Conservation (phyloP, 2,888 invertebrate genomes). For the Penaeus monodon region DNA sequence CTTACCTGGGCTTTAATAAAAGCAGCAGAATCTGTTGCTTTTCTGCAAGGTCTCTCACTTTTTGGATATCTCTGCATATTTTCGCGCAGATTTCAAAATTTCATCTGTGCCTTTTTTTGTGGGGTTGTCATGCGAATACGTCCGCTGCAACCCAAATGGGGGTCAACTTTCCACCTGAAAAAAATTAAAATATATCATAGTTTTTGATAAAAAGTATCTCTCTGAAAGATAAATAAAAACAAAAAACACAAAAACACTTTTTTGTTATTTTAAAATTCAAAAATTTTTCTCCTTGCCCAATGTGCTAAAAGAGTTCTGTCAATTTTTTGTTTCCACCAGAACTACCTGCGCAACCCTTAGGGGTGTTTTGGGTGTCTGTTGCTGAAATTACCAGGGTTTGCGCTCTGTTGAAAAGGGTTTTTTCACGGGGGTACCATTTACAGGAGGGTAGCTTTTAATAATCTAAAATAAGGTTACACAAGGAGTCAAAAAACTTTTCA, state of each 20-base stretch:
- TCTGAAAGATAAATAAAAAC: background rate
- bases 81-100: constrained; percentile 93
- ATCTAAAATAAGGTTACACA: no score
- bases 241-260: background rate
- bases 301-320: constrained; percentile 87
- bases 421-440: constrained; percentile 84
- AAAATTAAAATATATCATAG: background rate
- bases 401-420: constrained; percentile 90
- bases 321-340: constrained; percentile 92
- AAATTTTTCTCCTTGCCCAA: constrained; percentile 78
- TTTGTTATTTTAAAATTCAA: background rate
- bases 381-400: constrained; percentile 86
- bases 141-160: constrained; percentile 98
- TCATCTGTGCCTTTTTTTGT: constrained; percentile 86
- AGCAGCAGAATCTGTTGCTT: constrained; percentile 94
- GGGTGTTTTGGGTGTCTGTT: constrained; percentile 88
- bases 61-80: constrained; percentile 91
- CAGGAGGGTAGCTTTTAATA: no score
- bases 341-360: constrained; percentile 93
- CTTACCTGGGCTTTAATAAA: constrained; percentile 78
- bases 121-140: constrained; percentile 65
- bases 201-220: background rate
- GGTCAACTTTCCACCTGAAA: constrained; percentile 88
- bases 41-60: constrained; percentile 93
- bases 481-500: no score